Conservation (phyloP, 2,113 vertebrate genomes). For the Panthera uncia region DNA sequence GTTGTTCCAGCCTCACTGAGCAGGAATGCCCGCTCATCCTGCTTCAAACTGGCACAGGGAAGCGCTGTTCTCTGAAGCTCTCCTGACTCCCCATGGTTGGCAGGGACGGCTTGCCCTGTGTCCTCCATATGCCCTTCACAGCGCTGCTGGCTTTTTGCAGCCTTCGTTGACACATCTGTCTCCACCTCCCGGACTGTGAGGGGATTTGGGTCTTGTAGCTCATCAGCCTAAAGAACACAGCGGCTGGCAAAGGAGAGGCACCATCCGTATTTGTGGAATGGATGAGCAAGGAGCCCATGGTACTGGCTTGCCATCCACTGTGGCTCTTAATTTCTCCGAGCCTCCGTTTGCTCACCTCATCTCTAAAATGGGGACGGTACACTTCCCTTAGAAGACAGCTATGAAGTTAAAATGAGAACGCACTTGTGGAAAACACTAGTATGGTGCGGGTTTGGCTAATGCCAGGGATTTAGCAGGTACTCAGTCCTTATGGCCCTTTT, state of each 20-base stretch:
- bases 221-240: background rate
- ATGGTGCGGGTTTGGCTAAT: accelerated
- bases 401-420: background rate
- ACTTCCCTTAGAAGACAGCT: background rate
- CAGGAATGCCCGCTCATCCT: background rate
- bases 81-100: background rate
- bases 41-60: background rate
- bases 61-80: background rate
- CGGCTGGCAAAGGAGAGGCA: background rate
- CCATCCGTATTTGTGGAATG: background rate
- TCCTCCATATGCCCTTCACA: background rate
- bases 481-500: background rate
- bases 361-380: background rate
- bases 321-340: background rate
- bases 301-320: background rate
- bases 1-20: background rate
- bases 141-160: accelerated
- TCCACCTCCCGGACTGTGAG: background rate
- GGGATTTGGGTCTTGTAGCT: background rate
- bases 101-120: too few species aligned
- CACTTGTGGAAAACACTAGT: accelerated
- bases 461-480: background rate
- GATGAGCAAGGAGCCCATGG: background rate
- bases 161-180: accelerated
- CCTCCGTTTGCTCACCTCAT: background rate